Evolutionary conservation across 2,113 vertebrate genomes (phyloP).

Genomic region (Caloenas nicobarica): DNA sequence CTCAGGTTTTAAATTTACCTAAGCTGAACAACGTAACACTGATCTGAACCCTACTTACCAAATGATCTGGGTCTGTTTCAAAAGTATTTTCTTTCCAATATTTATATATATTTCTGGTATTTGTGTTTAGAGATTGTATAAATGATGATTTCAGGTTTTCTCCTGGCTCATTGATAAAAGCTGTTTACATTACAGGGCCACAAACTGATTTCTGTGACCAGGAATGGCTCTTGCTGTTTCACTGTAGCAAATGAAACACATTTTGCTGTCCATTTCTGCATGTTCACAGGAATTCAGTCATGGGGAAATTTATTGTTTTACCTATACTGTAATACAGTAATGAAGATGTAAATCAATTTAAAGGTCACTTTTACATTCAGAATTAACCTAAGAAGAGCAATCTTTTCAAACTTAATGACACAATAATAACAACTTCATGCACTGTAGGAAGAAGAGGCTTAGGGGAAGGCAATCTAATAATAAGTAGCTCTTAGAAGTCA

Average conservation of each 20-base stretch:
- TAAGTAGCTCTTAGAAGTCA: not conserved
- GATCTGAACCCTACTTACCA: not conserved
- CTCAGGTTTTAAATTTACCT: not conserved
- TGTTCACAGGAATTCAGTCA: not conserved
- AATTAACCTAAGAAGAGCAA: not conserved
- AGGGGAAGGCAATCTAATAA: not conserved
- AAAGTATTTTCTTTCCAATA: not conserved
- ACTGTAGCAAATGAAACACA: not conserved
- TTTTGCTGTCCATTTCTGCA: not conserved
- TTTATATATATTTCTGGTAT: slow-evolving; percentile 9
- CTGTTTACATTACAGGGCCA: slow-evolving; percentile 24
- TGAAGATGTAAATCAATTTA: not conserved
- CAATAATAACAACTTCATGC: not conserved
- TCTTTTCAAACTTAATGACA: not conserved
- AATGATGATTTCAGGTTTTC: slow-evolving; percentile 32
- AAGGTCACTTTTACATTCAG: not conserved
- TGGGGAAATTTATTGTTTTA: not conserved
- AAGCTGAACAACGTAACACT: not conserved
- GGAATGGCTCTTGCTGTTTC: not conserved
- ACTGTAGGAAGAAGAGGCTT: not conserved
- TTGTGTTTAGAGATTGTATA: slow-evolving; percentile 17
- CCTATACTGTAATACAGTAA: not conserved
- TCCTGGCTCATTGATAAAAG: slow-evolving; percentile 37
- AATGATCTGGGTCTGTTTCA: not conserved
- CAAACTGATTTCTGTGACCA: slow-evolving; percentile 10